phyloP scores from a whole-genome alignment of 2,113 vertebrate genomes.

The Pituophis catenifer region DNA sequence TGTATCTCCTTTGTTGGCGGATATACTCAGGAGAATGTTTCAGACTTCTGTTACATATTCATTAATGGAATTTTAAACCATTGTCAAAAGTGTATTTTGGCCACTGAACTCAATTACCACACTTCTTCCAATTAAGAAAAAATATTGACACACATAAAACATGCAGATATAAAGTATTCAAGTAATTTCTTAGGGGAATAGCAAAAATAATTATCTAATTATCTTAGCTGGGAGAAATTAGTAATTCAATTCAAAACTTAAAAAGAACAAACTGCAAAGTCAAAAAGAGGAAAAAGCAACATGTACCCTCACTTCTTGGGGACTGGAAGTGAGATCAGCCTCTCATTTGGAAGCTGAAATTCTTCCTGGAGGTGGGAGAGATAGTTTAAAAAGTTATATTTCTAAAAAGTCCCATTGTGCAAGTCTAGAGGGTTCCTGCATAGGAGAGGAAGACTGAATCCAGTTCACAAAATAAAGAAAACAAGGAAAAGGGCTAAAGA shows the following conservation, averaged over 20 bases:
- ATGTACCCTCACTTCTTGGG: background rate
- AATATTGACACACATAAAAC: background rate
- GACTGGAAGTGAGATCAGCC: background rate
- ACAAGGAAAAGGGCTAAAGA: background rate
- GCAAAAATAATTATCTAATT: background rate
- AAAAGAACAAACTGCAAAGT: background rate
- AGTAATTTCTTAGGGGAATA: background rate
- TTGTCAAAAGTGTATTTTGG: background rate
- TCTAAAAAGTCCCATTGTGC: background rate
- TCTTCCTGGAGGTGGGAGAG: background rate
- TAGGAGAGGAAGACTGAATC: background rate
- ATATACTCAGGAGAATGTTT: background rate
- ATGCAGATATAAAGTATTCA: background rate
- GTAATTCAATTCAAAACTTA: background rate
- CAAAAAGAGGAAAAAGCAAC: background rate
- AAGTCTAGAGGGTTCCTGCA: background rate
- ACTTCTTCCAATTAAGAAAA: background rate
- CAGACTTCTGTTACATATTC: background rate
- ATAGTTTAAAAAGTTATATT: background rate
- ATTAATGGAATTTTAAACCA: background rate
- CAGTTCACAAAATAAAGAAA: background rate
- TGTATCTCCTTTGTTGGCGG: background rate
- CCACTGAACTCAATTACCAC: background rate
- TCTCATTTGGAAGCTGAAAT: background rate
- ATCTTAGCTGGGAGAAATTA: background rate